Conservation (phyloP, 2,888 invertebrate species). For the Corbicula japonica region DNA sequence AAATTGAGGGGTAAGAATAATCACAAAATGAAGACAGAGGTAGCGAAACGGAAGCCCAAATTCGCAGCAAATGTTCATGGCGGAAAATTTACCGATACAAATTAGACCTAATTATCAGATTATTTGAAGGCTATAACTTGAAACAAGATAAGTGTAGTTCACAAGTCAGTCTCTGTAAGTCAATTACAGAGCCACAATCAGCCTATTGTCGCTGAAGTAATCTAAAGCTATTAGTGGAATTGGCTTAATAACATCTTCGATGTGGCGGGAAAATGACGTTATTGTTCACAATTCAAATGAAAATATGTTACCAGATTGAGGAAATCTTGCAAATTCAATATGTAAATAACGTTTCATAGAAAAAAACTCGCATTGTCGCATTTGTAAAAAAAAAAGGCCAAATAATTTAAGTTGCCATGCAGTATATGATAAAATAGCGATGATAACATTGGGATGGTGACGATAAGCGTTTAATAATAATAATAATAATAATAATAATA, state of each 20-base stretch:
- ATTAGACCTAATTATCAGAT: slow-evolving; percentile 64
- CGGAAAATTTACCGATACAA: slow-evolving; percentile 70
- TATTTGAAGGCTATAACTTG: slow-evolving; percentile 55
- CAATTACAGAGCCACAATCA: slow-evolving; percentile 54
- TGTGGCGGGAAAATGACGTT: slow-evolving; percentile 39
- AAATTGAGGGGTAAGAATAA: slow-evolving; percentile 34
- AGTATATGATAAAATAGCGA: too few species aligned
- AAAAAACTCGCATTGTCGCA: too few species aligned
- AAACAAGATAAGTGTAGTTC: slow-evolving; percentile 62
- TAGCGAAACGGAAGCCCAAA: slow-evolving; percentile 47
- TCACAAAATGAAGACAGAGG: slow-evolving; percentile 20
- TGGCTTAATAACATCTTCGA: slow-evolving; percentile 36
- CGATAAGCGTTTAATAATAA: too few species aligned
- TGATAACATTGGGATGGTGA: too few species aligned
- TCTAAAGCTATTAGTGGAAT: slow-evolving; percentile 40
- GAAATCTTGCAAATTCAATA: too few species aligned
- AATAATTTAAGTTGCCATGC: too few species aligned
- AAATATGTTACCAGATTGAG: too few species aligned
- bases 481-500: too few species aligned
- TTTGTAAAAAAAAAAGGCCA: too few species aligned
- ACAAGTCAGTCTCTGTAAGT: slow-evolving; percentile 53
- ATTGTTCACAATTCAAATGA: slow-evolving; percentile 36
- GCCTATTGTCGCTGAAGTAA: slow-evolving; percentile 26
- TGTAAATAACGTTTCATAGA: too few species aligned
- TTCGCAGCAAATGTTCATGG: slow-evolving; percentile 56